Evolutionary conservation across 2,797 vertebrate species (phyloP).

Genomic region (Mormyrops boulengeri): DNA sequence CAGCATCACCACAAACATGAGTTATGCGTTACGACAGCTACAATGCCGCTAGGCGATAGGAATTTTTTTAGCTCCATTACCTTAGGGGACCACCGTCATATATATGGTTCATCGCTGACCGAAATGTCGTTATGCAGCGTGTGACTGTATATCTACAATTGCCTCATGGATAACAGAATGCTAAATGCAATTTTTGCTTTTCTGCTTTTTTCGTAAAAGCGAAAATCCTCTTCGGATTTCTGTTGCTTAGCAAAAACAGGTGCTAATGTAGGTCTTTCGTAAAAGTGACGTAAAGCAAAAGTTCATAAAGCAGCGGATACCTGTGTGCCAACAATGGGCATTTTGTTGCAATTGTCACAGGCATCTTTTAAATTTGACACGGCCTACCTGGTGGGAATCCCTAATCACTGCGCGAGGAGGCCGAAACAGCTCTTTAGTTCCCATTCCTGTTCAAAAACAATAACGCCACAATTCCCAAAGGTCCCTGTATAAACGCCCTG

Average conservation of each 20-base stretch:
- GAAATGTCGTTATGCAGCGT: background rate
- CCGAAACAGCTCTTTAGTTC: background rate
- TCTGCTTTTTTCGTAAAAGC: background rate
- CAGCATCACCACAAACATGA: no score
- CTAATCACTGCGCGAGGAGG: background rate
- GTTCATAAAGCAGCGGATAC: background rate
- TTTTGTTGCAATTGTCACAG: background rate
- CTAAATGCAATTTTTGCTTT: background rate
- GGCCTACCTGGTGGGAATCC: background rate
- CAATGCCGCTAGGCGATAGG: no score
- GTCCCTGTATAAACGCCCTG: background rate
- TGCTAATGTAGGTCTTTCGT: background rate
- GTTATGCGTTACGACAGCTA: no score
- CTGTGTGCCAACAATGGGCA: background rate
- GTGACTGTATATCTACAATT: background rate
- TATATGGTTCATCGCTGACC: background rate
- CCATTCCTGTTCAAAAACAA: constrained; percentile 16
- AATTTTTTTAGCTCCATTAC: background rate
- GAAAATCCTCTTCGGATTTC: background rate
- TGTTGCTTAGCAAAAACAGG: background rate
- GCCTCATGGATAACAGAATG: background rate
- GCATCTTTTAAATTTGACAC: background rate
- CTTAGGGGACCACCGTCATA: background rate
- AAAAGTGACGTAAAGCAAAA: background rate
- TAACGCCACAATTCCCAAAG: background rate